Conservation (phyloP, 2,113 vertebrate species). For the Mormoops blainvillei region DNA sequence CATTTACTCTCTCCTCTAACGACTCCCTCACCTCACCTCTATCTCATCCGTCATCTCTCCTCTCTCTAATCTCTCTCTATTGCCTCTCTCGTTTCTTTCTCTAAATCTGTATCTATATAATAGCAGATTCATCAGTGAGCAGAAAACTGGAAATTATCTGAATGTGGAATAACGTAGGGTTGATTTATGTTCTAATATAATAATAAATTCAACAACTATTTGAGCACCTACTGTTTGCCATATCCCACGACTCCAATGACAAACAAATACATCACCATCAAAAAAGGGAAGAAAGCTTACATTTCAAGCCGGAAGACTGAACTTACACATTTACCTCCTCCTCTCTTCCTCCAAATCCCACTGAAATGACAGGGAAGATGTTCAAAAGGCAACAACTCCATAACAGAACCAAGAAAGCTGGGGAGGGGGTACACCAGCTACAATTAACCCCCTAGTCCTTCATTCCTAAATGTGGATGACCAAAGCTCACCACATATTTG, state of each 20-base stretch:
- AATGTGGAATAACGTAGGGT: neutral
- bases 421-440: no score
- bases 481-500: neutral
- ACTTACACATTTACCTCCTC: neutral
- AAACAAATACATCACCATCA: neutral
- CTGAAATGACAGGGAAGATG: neutral
- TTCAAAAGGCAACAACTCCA: neutral
- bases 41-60: neutral
- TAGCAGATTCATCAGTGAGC: neutral
- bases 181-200: neutral
- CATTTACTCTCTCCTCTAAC: no score
- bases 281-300: neutral
- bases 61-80: neutral
- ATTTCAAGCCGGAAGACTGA: neutral
- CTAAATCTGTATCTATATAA: neutral
- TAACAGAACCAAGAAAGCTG: neutral
- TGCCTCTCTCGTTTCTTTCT: neutral
- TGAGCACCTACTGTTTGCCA: neutral
- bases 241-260: rapidly evolving
- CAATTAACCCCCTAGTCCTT: neutral
- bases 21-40: neutral
- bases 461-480: neutral
- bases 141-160: neutral
- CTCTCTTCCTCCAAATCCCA: neutral
- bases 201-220: neutral